These are phyloP conservation scores for Tapirus terrestris DNA, from an alignment of 2,113 vertebrate genomes.

Conservation along the genomic window DNA sequence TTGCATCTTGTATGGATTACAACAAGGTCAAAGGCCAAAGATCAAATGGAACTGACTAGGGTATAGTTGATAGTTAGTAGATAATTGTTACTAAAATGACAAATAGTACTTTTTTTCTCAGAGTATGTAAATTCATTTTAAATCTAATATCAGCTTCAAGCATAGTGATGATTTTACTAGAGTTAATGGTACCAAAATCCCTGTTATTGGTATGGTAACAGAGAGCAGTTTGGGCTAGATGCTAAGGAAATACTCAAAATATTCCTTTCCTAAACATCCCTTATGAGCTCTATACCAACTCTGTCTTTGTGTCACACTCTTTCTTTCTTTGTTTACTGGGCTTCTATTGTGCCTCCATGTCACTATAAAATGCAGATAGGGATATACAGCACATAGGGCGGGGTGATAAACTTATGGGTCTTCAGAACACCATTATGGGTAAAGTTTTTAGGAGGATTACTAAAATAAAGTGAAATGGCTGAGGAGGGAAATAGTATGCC, in stretches of 20 bases:
- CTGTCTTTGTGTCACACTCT: neutral
- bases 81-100: constrained; percentile 31
- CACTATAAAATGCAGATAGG: neutral
- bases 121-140: constrained; percentile 23
- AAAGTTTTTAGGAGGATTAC: neutral
- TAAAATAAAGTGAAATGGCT: neutral
- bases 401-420: neutral
- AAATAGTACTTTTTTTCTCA: neutral
- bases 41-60: constrained; percentile 75
- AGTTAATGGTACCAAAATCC: neutral
- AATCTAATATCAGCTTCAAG: neutral
- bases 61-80: constrained; percentile 39
- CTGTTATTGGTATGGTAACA: neutral
- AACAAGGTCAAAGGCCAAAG: constrained; percentile 86
- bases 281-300: neutral
- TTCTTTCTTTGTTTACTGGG: neutral
- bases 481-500: neutral
- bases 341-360: neutral
- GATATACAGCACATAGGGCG: neutral
- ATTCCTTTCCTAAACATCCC: neutral
- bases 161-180: neutral
- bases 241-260: neutral
- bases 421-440: neutral
- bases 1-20: constrained; percentile 82
- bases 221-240: neutral